These are phyloP conservation scores for Dasyurus viverrinus DNA, from an alignment of 2,113 vertebrate genomes.

Conservation along the genomic window DNA sequence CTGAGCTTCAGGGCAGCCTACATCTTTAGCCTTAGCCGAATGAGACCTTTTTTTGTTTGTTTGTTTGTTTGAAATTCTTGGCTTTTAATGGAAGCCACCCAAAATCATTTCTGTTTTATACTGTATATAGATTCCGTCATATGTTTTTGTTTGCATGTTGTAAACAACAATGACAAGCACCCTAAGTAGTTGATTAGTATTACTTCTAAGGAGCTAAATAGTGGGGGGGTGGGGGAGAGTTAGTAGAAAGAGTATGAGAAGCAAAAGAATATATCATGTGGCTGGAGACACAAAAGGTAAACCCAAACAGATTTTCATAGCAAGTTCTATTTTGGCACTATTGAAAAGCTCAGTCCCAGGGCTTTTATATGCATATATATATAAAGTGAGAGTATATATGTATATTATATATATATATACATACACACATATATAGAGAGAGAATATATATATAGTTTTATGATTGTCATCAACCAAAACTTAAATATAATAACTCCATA, in stretches of 20 bases:
- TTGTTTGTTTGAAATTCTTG: not conserved
- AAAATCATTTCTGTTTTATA: too few species aligned
- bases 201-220: not conserved
- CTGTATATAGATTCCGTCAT: too few species aligned
- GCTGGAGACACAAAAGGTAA: not conserved
- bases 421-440: too few species aligned
- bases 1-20: not conserved
- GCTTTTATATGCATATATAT: not conserved
- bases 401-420: too few species aligned
- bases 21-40: not conserved
- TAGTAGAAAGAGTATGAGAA: not conserved
- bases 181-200: not conserved
- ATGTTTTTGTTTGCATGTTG: too few species aligned
- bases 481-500: not conserved
- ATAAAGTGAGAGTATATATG: too few species aligned
- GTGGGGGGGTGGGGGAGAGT: too few species aligned
- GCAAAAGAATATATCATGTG: not conserved
- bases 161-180: not conserved
- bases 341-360: not conserved
- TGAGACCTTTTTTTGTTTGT: not conserved
- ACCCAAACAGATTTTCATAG: not conserved
- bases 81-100: not conserved
- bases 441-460: not conserved
- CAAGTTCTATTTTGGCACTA: not conserved
- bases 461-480: not conserved